These are phyloP conservation scores for Orthosia incerta DNA, from an alignment of 2,888 invertebrate genomes.

Conservation along the genomic window DNA sequence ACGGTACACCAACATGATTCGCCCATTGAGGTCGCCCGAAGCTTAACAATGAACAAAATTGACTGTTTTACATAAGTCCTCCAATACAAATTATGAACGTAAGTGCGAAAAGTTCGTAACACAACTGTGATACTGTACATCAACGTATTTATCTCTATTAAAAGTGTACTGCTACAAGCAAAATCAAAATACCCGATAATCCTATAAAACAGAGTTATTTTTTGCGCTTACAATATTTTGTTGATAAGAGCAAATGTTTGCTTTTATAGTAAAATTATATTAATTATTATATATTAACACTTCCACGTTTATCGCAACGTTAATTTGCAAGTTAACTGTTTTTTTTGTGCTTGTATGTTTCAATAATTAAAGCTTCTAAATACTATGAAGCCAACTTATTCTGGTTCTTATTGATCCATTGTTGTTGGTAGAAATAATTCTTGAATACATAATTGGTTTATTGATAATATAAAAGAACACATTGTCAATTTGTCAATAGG, in stretches of 20 bases:
- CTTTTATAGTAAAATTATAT: neutral
- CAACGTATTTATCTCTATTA: neutral
- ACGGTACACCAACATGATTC: slow-evolving; percentile 25
- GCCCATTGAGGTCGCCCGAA: slow-evolving; percentile 39
- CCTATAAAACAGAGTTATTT: neutral
- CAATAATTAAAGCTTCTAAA: too few species aligned
- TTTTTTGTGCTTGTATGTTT: neutral
- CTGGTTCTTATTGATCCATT: neutral
- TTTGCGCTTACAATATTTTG: neutral
- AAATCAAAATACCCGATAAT: neutral
- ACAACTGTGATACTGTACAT: slow-evolving; percentile 11
- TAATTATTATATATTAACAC: slow-evolving; percentile 2
- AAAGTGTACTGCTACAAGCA: neutral
- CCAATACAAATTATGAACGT: slow-evolving; percentile 38
- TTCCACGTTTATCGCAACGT: slow-evolving; percentile 19
- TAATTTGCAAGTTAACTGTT: slow-evolving; percentile 9
- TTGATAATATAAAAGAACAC: too few species aligned
- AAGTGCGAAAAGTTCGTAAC: slow-evolving; percentile 17
- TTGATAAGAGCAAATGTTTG: slow-evolving; percentile 19
- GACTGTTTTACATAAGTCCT: slow-evolving; percentile 54
- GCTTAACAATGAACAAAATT: slow-evolving; percentile 54
- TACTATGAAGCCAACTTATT: neutral
- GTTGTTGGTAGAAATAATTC: slow-evolving; percentile 7
- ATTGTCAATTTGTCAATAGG: too few species aligned
- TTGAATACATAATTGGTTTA: neutral